phyloP scores from a whole-genome alignment of 1,140 invertebrate genomes.

The Aleiodes sp. region DNA sequence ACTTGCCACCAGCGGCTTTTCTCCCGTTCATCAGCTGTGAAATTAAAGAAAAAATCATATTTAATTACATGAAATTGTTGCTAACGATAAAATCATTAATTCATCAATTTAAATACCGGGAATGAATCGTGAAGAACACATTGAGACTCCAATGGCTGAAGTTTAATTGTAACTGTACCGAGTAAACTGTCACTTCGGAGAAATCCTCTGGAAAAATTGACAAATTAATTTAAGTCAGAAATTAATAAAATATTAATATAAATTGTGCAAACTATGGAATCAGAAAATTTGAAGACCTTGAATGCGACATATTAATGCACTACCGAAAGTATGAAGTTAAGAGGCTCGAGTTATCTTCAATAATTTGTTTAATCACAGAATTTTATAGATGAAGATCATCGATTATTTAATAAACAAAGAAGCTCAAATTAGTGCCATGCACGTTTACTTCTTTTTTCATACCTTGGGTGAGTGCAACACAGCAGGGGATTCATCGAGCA shows the following conservation, averaged over 20 bases:
- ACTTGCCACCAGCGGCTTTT: constrained; percentile 85
- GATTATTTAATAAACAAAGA: background rate
- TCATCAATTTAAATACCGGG: constrained; percentile 71
- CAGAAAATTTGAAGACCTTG: too few relatives aligned
- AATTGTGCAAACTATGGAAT: too few relatives aligned
- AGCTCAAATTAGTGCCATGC: background rate
- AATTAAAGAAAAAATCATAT: constrained; percentile 2
- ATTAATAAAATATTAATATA: too few relatives aligned
- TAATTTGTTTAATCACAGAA: background rate
- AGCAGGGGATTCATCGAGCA: constrained; percentile 64
- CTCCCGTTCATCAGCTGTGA: constrained; percentile 88
- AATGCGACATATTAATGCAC: too few relatives aligned
- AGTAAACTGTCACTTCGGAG: constrained; percentile 86
- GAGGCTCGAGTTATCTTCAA: background rate
- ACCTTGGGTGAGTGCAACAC: constrained; percentile 66
- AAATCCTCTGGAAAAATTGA: constrained; percentile 84
- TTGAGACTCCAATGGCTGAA: constrained; percentile 85
- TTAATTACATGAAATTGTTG: constrained; percentile 1
- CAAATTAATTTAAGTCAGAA: background rate
- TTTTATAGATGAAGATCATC: background rate
- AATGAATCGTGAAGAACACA: constrained; percentile 90
- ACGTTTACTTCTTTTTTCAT: constrained; percentile 42
- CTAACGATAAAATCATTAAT: background rate
- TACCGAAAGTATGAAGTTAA: constrained; percentile 9
- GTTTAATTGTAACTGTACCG: constrained; percentile 85